Base-by-base conservation (phyloP, 2,888 invertebrate species). In the Leucoma salicis region DNA sequence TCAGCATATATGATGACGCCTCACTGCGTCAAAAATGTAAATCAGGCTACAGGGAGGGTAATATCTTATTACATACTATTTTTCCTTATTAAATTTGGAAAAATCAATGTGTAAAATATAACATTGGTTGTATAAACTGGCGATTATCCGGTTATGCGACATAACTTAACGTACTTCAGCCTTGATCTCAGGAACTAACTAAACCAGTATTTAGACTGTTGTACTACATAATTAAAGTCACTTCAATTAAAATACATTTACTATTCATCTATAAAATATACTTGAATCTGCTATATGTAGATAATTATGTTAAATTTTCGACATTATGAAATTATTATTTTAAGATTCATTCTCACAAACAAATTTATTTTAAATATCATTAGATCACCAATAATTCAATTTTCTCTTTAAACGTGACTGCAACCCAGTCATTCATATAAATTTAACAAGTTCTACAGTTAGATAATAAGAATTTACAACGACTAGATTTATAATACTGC, bases 161-260 rank as follows among this genome's bases (percentile, higher is more conserved):
- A 46, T 4, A 32, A 39, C 18, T 11, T 12, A 37, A 13, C 29
- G 28, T 16, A 18, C 8, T 14, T 14, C 29, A 27, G 13, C 3
- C 13, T 24, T 63, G 63, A 60, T 60, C 60, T 63, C 63, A 63
- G 36, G 43, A 40, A 47, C 13, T n/a, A 45, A 44, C 5, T 53
- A 42, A 46, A 44, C 50, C 5, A 6, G 21, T 21, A 21, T 21
- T 21, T 21, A 21, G 21, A 8, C 21, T 8, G 21, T 21, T 1
- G 6, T 21, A 3, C 21, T 2, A 21, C 2, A 4, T 5, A 8
- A n/a, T n/a, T n/a, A n/a, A n/a, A n/a, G n/a, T n/a, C n/a, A n/a
- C n/a, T n/a, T n/a, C n/a, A n/a, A n/a, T n/a, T n/a, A n/a, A n/a
- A n/a, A n/a, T n/a, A n/a, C n/a, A n/a, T n/a, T n/a, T n/a, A n/a